These are phyloP conservation scores for Entomyzon cyanotis DNA, from an alignment of 2,113 vertebrate genomes.

Conservation along the genomic window DNA sequence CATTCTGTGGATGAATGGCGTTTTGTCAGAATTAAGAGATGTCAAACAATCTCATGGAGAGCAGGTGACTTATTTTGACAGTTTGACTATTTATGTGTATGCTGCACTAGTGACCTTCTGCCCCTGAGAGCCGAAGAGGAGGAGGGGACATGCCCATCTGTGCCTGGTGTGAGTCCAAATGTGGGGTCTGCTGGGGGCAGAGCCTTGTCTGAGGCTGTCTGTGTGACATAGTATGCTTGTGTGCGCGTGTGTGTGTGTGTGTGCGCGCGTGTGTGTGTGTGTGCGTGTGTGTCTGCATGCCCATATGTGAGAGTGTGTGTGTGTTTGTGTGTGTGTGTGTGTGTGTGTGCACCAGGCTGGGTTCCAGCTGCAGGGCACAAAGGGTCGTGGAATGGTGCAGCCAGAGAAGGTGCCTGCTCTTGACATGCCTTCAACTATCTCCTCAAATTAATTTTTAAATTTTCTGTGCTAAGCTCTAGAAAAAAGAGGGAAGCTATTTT, in stretches of 20 bases:
- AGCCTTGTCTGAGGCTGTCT: fast-evolving
- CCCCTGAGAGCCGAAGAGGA: fast-evolving
- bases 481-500: not conserved
- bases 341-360: not conserved
- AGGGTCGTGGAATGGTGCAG: not conserved
- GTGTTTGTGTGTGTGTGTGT: not conserved
- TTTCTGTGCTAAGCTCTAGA: not conserved
- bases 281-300: not conserved
- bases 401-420: not conserved
- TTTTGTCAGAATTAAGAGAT: not conserved
- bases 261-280: not conserved
- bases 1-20: not conserved
- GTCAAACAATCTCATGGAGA: not conserved
- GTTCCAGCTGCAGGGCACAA: fast-evolving
- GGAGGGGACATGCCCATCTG: fast-evolving
- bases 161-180: not conserved
- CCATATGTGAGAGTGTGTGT: fast-evolving
- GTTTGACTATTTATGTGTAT: not conserved
- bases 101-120: not conserved
- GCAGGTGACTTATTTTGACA: not conserved
- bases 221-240: fast-evolving
- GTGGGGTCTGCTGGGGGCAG: not conserved
- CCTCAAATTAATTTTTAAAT: not conserved
- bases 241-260: not conserved
- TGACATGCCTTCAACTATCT: not conserved